phyloP scores from a whole-genome alignment of 2,113 vertebrate genomes.

The Lagopus leucura region DNA sequence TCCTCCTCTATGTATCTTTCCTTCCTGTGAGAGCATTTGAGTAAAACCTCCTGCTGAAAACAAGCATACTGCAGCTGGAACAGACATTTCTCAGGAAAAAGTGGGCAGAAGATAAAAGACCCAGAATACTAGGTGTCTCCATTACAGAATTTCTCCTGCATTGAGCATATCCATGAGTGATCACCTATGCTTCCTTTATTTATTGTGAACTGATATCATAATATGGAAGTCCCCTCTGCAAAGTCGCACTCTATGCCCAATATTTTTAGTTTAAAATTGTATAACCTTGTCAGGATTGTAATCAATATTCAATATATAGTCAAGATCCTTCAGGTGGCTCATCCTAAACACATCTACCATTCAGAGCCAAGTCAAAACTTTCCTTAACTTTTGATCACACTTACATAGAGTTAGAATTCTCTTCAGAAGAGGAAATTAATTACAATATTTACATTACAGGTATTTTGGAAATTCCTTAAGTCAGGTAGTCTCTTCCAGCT shows the following conservation, averaged over 20 bases:
- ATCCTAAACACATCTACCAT: not conserved
- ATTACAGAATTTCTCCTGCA: not conserved
- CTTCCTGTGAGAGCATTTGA: not conserved
- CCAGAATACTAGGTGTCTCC: not conserved
- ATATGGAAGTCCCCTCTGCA: not conserved
- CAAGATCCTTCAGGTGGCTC: not conserved
- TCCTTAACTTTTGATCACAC: not conserved
- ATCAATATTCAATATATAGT: not conserved
- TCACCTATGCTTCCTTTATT: not conserved
- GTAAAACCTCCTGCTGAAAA: not conserved
- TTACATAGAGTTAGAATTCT: not conserved
- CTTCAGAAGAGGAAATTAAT: not conserved
- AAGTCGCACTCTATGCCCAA: not conserved
- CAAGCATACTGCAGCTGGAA: not conserved
- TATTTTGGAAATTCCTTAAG: not conserved
- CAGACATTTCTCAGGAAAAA: not conserved
- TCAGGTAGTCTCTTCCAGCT: not conserved
- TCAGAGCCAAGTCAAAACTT: not conserved
- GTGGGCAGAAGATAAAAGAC: not conserved
- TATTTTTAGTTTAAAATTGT: not conserved
- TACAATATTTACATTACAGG: not conserved
- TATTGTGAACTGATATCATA: not conserved
- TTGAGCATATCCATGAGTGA: not conserved
- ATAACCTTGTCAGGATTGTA: not conserved
- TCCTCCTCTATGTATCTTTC: not conserved